A percentile compares a stretch with the other conserved stretches of the same genome.
Conservation (phyloP, 2,113 vertebrate genomes). For the Sprattus sprattus region DNA sequence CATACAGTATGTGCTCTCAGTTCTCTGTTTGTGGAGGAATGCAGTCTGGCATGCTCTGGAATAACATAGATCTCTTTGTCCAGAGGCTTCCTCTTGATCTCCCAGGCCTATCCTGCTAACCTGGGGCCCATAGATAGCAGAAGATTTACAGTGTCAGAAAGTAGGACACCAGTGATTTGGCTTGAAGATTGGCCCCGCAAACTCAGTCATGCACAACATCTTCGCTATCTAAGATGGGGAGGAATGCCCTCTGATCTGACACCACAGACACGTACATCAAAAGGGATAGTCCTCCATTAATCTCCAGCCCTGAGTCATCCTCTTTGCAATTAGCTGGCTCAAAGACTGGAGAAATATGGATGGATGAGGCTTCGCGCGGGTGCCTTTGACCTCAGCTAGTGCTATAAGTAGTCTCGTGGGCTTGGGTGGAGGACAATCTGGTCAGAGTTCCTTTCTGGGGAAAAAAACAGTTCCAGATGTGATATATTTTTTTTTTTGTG, state of each 20-base stretch:
- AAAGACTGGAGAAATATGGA: background rate
- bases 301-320: background rate
- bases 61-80: background rate
- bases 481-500: no score
- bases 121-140: background rate
- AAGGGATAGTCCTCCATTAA: background rate
- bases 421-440: constrained; percentile 34
- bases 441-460: constrained; percentile 27
- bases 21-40: background rate
- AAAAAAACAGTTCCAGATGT: constrained; percentile 8
- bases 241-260: background rate
- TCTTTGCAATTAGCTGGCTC: background rate
- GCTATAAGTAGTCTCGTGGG: constrained; percentile 40
- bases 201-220: background rate
- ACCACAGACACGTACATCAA: background rate
- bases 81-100: background rate
- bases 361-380: background rate
- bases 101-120: background rate
- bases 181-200: background rate
- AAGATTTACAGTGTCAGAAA: constrained; percentile 2
- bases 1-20: background rate
- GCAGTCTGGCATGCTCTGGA: background rate
- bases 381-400: constrained; percentile 12
- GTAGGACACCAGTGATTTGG: background rate
- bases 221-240: background rate